Conservation (phyloP, 2,797 vertebrate genomes). For the Scyliorhinus canicula region DNA sequence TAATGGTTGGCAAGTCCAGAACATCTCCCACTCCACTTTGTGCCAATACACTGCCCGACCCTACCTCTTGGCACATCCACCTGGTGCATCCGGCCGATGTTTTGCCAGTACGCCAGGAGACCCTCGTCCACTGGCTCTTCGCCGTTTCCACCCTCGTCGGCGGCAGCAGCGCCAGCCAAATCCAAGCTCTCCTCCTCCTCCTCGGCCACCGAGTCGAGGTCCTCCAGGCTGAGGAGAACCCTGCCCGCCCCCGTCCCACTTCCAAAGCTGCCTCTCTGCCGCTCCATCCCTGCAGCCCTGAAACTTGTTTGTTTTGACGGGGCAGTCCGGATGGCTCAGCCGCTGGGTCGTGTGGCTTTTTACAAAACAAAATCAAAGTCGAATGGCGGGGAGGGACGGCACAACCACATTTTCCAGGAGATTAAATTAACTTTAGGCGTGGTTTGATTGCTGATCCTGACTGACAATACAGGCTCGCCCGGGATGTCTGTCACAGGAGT, state of each 20-base stretch:
- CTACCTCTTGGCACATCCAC: constrained; percentile 75
- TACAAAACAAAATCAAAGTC: neutral
- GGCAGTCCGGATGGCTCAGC: no score
- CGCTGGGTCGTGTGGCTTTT: no score
- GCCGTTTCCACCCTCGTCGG: constrained; percentile 49
- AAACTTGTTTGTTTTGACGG: neutral
- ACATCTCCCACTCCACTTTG: no score
- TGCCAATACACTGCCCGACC: neutral
- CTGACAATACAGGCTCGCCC: neutral
- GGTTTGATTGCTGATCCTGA: neutral
- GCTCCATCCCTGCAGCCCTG: constrained; percentile 38
- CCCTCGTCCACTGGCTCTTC: constrained; percentile 56
- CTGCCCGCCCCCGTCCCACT: constrained; percentile 28
- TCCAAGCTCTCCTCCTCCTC: constrained; percentile 64
- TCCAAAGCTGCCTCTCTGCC: neutral
- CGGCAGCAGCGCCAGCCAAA: constrained; percentile 55
- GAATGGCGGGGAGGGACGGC: neutral
- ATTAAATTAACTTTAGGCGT: neutral
- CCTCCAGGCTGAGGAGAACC: constrained; percentile 71
- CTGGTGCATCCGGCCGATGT: constrained; percentile 73
- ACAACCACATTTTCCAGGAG: neutral
- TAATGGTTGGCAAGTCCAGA: neutral
- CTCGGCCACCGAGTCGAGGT: constrained; percentile 69
- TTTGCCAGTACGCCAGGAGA: constrained; percentile 78
- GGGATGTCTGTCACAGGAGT: neutral